These are phyloP conservation scores for Xenops minutus DNA, from an alignment of 2,797 vertebrate species.

Conservation along the genomic window DNA sequence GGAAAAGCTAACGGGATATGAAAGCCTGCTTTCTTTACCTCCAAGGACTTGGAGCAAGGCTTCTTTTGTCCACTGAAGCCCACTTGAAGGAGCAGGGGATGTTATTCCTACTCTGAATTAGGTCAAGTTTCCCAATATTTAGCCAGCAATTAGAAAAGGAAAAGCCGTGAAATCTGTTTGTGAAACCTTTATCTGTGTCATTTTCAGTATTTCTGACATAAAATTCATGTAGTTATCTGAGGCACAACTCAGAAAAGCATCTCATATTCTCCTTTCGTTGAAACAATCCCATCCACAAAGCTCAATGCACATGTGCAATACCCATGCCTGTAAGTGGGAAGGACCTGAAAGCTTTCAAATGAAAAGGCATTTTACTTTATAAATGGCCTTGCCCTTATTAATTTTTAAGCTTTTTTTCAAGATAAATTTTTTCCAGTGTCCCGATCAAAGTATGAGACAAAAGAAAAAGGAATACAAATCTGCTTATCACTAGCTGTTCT, in stretches of 20 bases:
- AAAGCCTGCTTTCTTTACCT: background rate
- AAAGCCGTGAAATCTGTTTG: background rate
- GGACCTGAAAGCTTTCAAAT: background rate
- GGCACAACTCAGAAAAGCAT: background rate
- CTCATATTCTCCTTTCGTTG: background rate
- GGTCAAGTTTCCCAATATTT: background rate
- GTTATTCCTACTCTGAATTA: background rate
- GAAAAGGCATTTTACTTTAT: background rate
- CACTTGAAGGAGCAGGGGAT: background rate
- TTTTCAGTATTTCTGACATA: background rate
- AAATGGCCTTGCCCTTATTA: background rate
- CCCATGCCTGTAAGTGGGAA: background rate
- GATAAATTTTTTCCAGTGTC: background rate
- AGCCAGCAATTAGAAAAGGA: background rate
- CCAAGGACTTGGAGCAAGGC: background rate
- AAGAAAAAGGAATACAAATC: background rate
- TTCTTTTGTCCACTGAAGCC: background rate
- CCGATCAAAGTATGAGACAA: background rate
- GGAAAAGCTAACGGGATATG: background rate
- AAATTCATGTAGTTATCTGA: background rate
- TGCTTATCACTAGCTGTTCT: background rate
- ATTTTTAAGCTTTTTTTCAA: background rate
- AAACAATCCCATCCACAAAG: background rate
- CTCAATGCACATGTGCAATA: rapidly evolving
- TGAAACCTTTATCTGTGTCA: background rate